These are phyloP conservation scores for Schizotus pectinicornis DNA, from an alignment of 2,888 invertebrate genomes.

Conservation along the genomic window DNA sequence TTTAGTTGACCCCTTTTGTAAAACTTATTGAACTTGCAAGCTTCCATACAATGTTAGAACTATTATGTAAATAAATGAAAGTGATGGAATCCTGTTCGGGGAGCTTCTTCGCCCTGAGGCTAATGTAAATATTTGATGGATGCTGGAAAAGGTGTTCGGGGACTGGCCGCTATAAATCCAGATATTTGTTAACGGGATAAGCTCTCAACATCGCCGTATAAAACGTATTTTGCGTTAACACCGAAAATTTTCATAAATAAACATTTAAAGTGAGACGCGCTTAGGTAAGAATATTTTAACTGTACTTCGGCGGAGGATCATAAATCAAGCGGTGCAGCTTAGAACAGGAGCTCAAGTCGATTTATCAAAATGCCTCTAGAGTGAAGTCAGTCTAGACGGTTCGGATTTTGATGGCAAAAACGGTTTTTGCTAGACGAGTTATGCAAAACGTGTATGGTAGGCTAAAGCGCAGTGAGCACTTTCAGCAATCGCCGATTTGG, in stretches of 20 bases:
- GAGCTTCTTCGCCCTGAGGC: no score
- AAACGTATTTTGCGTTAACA: slow-evolving; percentile 16
- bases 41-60: slow-evolving; percentile 30
- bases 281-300: slow-evolving; percentile 23
- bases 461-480: slow-evolving; percentile 19
- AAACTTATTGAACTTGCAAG: slow-evolving; percentile 29
- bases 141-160: no score
- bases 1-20: slow-evolving; percentile 39
- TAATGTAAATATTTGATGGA: slow-evolving; percentile 1
- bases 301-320: slow-evolving; percentile 9
- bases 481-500: slow-evolving; percentile 23
- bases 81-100: slow-evolving; percentile 12
- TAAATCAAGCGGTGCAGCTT: slow-evolving; percentile 13
- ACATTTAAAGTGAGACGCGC: background rate
- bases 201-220: slow-evolving; percentile 12
- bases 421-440: slow-evolving; percentile 9
- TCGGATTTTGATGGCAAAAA: no score
- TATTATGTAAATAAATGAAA: slow-evolving; percentile 25
- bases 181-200: slow-evolving; percentile 24
- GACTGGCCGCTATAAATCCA: slow-evolving; percentile 14
- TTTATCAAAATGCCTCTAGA: slow-evolving; percentile 8
- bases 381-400: no score
- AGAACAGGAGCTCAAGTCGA: slow-evolving; percentile 9
- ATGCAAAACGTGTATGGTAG: slow-evolving; percentile 11
- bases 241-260: slow-evolving; percentile 9